Evolutionary conservation across 1,140 invertebrate species (phyloP).

Genomic region (Gryllus bimaculatus): DNA sequence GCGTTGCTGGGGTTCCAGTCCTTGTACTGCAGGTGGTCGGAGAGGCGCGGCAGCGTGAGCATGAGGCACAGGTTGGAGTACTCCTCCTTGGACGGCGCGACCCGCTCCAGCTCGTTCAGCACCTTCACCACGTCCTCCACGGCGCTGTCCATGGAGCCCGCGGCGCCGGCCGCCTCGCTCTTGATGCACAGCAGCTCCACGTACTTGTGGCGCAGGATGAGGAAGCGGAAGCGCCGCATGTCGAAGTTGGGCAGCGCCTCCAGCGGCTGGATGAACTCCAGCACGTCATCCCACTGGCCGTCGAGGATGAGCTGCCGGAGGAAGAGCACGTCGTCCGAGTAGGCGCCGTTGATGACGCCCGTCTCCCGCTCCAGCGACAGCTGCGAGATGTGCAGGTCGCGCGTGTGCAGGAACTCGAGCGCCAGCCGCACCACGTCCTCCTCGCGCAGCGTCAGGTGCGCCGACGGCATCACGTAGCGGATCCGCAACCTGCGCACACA

Average conservation of each 20-base stretch:
- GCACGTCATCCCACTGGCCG: slow-evolving; percentile 95
- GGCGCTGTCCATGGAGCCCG: slow-evolving; percentile 71
- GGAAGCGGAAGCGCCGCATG: slow-evolving; percentile 69
- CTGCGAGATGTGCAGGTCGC: slow-evolving; percentile 83
- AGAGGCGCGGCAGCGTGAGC: slow-evolving; percentile 81
- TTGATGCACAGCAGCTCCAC: slow-evolving; percentile 90
- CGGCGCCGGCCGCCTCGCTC: slow-evolving; percentile 55
- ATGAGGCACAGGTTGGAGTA: slow-evolving; percentile 88
- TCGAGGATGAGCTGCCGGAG: slow-evolving; percentile 88
- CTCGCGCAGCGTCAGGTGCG: slow-evolving; percentile 74
- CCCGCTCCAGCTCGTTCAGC: slow-evolving; percentile 76
- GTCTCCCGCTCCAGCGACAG: slow-evolving; percentile 88
- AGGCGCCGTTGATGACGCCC: slow-evolving; percentile 86
- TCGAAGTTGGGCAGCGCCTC: slow-evolving; percentile 64
- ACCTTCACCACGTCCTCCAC: slow-evolving; percentile 91
- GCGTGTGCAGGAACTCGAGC: slow-evolving; percentile 85
- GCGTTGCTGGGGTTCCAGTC: slow-evolving; percentile 88
- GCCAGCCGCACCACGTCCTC: slow-evolving; percentile 84
- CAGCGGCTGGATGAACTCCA: slow-evolving; percentile 94
- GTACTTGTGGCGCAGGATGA: slow-evolving; percentile 86
- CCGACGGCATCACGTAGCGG: slow-evolving; percentile 65
- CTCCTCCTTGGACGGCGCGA: slow-evolving; percentile 85
- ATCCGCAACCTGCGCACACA: slow-evolving; percentile 44
- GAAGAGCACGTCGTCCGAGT: slow-evolving; percentile 87
- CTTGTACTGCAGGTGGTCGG: slow-evolving; percentile 78